Base-by-base conservation (phyloP, 2,888 invertebrate species). In the Creontiades dilutus region DNA sequence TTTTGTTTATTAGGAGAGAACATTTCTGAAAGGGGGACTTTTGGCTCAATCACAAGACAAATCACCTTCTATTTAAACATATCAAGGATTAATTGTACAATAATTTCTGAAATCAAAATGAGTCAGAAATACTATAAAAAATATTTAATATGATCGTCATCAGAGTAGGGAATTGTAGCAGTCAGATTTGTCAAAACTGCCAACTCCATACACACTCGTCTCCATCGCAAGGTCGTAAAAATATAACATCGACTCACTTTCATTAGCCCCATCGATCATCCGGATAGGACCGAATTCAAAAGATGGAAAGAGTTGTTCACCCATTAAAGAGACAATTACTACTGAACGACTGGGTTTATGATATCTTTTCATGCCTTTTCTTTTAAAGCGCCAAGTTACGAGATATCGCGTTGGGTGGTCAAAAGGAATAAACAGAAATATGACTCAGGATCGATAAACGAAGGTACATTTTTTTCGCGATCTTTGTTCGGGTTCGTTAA, bases 181-280 rank as follows among this genome's bases (percentile, higher is more conserved):
- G n/a, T n/a, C n/a, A n/a, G n/a, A n/a, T n/a, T n/a, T n/a, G n/a
- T n/a, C n/a, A 37, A 37, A 37, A 37, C 7, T 4, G 2, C 37
- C 37, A 37, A 37, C 37, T 37, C 7, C 37, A 37, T 37, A 37
- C 37, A 37, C 37, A 37, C 37, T 37, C 7, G 37, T 4, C 2
- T 2, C 7, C 37, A 37, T 37, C 37, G n/a, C 37, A 37, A 37
- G 7, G 37, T 37, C 7, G 7, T 7, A 52, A 7, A 52, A 52
- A 52, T 7, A 16, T 14, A 37, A 52, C 13, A 23, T 61, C 61
- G 3, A 61, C 68, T 68, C 9, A 68, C 68, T 68, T 68, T 68
- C 68, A 23, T 68, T 68, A 68, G 82, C 47, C 23, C 82, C 82
- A 55, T 46, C n/a, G 46, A 48, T 47, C 80, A 48, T 80, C 28